A percentile compares a stretch with the other conserved stretches of the same genome.
Conservation (phyloP, 2,797 vertebrate species). For the Pyrocephalus nanus region DNA sequence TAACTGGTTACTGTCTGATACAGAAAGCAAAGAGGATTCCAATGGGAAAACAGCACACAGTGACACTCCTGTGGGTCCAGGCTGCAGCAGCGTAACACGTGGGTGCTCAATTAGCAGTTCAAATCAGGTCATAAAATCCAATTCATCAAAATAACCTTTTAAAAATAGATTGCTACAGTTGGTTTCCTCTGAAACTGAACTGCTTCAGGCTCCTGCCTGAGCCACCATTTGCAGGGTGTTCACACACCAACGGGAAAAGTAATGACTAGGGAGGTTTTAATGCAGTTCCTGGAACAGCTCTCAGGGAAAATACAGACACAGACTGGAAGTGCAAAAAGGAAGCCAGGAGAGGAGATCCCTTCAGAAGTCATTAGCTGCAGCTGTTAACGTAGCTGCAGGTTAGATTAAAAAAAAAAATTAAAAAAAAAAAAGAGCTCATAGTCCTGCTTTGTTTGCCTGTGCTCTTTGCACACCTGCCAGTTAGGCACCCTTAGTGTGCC, state of each 20-base stretch:
- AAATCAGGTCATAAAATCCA: conserved; percentile 62
- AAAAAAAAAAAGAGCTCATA: background rate
- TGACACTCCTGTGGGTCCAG: background rate
- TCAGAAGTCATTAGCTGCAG: conserved; percentile 15
- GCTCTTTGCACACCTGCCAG: background rate
- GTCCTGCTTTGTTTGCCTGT: background rate
- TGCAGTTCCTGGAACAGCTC: conserved; percentile 4
- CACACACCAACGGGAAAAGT: conserved; percentile 1
- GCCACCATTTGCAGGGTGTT: background rate
- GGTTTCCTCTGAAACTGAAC: conserved; percentile 19
- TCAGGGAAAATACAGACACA: background rate
- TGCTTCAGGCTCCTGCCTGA: conserved; percentile 24
- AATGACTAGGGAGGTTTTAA: conserved; percentile 26
- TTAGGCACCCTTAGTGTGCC: background rate
- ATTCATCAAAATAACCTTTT: conserved; percentile 52
- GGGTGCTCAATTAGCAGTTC: conserved; percentile 16
- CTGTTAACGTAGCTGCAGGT: background rate
- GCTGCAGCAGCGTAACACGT: background rate
- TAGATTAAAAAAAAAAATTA: background rate
- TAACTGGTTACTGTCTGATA: conserved; percentile 45
- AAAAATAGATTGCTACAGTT: conserved; percentile 60
- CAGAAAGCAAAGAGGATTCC: background rate
- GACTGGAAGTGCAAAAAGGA: background rate
- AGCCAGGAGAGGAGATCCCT: background rate
- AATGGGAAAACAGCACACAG: background rate